Conservation (phyloP, 1,140 invertebrate species). For the Scaptomyza graminum region DNA sequence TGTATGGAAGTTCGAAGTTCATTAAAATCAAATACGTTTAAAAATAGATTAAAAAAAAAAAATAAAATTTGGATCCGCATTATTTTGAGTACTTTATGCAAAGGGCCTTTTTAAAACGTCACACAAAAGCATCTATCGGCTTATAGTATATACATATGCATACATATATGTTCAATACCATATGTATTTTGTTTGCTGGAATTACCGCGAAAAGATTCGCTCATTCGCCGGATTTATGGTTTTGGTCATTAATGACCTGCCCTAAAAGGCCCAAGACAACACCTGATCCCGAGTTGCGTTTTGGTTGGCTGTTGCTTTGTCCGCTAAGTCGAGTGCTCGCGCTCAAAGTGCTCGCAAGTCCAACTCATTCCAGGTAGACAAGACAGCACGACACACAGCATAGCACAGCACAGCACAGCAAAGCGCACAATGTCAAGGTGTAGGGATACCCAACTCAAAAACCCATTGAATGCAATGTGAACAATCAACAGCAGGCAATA, state of each 20-base stretch:
- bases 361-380: slow-evolving; percentile 40
- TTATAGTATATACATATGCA: no score
- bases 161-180: slow-evolving; percentile 1
- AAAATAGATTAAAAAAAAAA: no score
- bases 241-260: slow-evolving; percentile 64
- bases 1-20: no score
- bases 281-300: slow-evolving; percentile 57
- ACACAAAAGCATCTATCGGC: background rate
- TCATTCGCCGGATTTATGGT: slow-evolving; percentile 63
- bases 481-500: slow-evolving; percentile 63
- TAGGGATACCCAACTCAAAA: slow-evolving; percentile 75
- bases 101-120: background rate
- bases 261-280: slow-evolving; percentile 56
- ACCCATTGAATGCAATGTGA: slow-evolving; percentile 65
- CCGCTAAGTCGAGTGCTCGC: background rate
- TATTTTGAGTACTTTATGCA: background rate
- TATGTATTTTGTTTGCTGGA: slow-evolving; percentile 28
- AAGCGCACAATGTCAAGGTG: slow-evolving; percentile 60
- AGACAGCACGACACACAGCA: slow-evolving; percentile 6
- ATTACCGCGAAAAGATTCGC: slow-evolving; percentile 68
- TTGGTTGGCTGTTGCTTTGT: background rate
- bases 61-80: no score
- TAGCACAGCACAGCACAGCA: background rate
- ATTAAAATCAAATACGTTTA: no score
- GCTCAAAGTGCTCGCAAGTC: background rate